These are phyloP conservation scores for Drosophila teissieri DNA, from an alignment of 1,140 invertebrate genomes.

Conservation along the genomic window DNA sequence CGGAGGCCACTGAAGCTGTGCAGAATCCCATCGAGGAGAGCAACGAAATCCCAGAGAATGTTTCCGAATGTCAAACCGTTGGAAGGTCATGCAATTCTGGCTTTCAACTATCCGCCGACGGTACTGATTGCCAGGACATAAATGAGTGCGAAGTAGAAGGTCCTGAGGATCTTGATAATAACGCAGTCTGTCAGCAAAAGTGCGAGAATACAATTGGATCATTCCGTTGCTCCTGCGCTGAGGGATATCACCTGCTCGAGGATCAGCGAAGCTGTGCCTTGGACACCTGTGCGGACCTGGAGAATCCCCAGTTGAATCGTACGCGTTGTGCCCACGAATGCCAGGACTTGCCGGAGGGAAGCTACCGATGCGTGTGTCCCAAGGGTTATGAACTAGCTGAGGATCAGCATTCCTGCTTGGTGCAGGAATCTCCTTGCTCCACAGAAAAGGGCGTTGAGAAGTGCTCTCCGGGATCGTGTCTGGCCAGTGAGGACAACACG, in stretches of 20 bases:
- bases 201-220: conserved; percentile 89
- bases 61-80: neutral
- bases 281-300: conserved; percentile 72
- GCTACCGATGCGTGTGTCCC: conserved; percentile 84
- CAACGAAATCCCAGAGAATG: no score
- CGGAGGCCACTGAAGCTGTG: neutral
- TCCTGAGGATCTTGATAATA: conserved; percentile 65
- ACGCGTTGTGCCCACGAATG: conserved; percentile 86
- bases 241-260: conserved; percentile 66
- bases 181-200: conserved; percentile 86
- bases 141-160: conserved; percentile 88
- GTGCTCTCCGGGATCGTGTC: conserved; percentile 85
- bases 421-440: conserved; percentile 85
- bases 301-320: conserved; percentile 83
- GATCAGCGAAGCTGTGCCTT: conserved; percentile 80
- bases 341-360: conserved; percentile 85
- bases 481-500: conserved; percentile 86
- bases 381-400: conserved; percentile 85
- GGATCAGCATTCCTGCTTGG: conserved; percentile 86
- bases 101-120: conserved; percentile 85
- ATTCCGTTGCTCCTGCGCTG: conserved; percentile 87
- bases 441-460: conserved; percentile 52
- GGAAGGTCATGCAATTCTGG: conserved; percentile 85
- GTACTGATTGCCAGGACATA: conserved; percentile 86
- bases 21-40: conserved; percentile 2